Conservation (phyloP, 2,888 invertebrate genomes). For the Ormyrus nitidulus region DNA sequence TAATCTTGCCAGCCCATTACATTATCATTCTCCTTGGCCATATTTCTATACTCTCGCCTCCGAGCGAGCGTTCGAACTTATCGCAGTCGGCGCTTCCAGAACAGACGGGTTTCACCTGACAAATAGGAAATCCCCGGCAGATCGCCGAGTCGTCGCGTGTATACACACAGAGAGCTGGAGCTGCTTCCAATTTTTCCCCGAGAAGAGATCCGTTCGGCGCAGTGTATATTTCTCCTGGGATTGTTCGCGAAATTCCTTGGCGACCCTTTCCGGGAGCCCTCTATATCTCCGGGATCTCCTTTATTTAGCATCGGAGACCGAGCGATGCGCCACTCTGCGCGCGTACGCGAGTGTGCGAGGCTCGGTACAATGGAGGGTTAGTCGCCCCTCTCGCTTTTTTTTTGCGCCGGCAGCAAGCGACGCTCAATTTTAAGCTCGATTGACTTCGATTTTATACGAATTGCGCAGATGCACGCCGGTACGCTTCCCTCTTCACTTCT, state of each 20-base stretch:
- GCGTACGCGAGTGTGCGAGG: neutral
- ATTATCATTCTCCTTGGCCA: no score
- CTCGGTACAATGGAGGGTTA: neutral
- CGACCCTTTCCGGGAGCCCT: constrained; percentile 19
- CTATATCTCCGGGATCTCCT: constrained; percentile 32
- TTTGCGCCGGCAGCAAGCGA: neutral
- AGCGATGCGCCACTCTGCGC: neutral
- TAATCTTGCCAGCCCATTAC: no score
- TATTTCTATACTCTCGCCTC: no score
- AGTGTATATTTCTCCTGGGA: constrained; percentile 48
- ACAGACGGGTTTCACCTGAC: no score
- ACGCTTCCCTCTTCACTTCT: neutral
- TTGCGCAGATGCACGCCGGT: constrained; percentile 18
- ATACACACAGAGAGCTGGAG: neutral
- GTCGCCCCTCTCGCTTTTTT: neutral
- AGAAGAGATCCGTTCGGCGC: constrained; percentile 23
- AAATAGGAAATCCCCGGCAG: no score
- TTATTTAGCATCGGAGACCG: constrained; percentile 44
- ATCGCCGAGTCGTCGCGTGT: neutral
- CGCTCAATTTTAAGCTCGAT: constrained; percentile 50
- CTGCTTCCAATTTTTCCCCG: constrained; percentile 45
- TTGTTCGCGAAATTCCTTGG: constrained; percentile 40
- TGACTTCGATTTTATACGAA: constrained; percentile 37
- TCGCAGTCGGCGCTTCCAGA: no score
- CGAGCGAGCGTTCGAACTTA: no score